These are phyloP conservation scores for Drosophila watanabei DNA, from an alignment of 1,140 invertebrate species.

Conservation along the genomic window DNA sequence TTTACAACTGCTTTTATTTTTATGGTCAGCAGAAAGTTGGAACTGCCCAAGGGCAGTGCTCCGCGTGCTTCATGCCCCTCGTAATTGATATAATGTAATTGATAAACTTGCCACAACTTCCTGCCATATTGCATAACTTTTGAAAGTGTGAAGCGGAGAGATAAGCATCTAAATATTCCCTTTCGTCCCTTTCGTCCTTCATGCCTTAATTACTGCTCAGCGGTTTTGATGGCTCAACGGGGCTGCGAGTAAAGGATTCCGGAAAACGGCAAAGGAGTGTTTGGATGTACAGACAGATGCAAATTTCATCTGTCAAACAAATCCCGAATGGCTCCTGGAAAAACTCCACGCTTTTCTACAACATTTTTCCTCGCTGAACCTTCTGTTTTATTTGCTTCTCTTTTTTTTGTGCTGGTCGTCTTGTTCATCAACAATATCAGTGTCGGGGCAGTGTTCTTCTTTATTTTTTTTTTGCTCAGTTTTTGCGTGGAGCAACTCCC, in stretches of 20 bases:
- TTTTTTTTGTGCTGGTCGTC: background rate
- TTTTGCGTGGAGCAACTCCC: conserved; percentile 24
- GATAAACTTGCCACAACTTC: conserved; percentile 52
- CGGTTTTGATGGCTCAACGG: conserved; percentile 8
- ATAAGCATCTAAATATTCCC: conserved; percentile 46
- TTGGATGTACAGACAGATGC: conserved; percentile 16
- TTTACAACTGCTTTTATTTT: conserved; percentile 74
- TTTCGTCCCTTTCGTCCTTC: background rate
- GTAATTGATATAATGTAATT: conserved; percentile 81
- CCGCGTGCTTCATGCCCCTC: background rate
- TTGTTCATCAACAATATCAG: conserved; percentile 38
- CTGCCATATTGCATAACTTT: conserved; percentile 46
- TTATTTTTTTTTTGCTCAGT: background rate
- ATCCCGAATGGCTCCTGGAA: conserved; percentile 18
- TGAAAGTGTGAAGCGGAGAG: conserved; percentile 36
- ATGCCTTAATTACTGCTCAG: conserved; percentile 33
- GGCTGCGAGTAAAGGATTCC: background rate
- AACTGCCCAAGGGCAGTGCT: conserved; percentile 38
- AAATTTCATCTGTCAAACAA: conserved; percentile 42
- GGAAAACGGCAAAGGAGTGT: background rate
- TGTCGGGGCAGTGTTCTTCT: background rate
- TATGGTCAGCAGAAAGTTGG: conserved; percentile 64
- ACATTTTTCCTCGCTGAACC: conserved; percentile 25
- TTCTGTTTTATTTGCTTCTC: conserved; percentile 9
- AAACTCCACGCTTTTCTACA: conserved; percentile 17